Conservation (phyloP, 2,797 vertebrate species). For the Centroberyx gerrardi region DNA sequence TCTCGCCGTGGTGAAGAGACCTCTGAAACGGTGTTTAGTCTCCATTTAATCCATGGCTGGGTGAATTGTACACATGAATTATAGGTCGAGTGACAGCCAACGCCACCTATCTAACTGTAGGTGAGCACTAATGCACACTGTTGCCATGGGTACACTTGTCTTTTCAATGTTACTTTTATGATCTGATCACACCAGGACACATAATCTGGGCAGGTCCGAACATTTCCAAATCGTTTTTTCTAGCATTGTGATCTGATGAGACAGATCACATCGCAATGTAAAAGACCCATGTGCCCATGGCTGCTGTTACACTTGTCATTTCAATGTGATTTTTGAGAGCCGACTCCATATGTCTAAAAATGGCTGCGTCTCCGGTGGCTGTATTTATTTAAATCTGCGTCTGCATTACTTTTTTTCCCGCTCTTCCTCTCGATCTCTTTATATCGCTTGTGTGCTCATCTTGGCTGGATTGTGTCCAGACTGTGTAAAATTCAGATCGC, state of each 20-base stretch:
- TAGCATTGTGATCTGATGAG: neutral
- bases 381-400: too few species aligned
- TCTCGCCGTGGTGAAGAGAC: neutral
- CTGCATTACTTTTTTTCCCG: too few species aligned
- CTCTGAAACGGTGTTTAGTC: neutral
- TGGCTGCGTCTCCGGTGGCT: conserved; percentile 7
- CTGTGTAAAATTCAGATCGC: conserved; percentile 5
- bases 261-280: neutral
- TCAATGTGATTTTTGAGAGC: conserved; percentile 6
- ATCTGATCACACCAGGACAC: neutral
- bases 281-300: neutral
- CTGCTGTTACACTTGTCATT: neutral
- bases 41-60: too few species aligned
- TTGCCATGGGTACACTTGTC: neutral
- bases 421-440: neutral
- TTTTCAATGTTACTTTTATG: neutral
- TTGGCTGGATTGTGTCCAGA: neutral
- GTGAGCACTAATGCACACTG: neutral
- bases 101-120: neutral
- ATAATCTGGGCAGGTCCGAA: too few species aligned
- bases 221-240: neutral
- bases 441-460: neutral
- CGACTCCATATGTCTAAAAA: conserved; percentile 45
- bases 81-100: neutral
- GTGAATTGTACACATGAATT: too few species aligned